phyloP scores from a whole-genome alignment of 2,888 invertebrate genomes.

The Agonum fuliginosum region DNA sequence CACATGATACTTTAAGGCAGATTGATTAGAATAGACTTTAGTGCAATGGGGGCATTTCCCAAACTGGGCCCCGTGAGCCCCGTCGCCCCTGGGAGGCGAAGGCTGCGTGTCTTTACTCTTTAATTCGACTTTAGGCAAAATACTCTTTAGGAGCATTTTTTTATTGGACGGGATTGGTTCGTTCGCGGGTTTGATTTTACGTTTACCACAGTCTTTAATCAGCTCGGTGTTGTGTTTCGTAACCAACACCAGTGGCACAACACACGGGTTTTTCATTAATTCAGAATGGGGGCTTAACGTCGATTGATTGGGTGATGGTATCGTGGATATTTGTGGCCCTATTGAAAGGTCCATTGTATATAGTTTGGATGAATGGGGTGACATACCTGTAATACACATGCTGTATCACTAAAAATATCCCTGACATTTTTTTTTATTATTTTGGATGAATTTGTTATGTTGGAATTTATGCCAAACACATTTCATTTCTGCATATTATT shows the following conservation, averaged over 20 bases:
- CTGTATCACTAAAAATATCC: constrained; percentile 57
- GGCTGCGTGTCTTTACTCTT: constrained; percentile 65
- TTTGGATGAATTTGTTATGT: constrained; percentile 37
- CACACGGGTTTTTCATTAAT: constrained; percentile 43
- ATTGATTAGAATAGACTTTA: constrained; percentile 82
- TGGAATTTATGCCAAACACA: constrained; percentile 60
- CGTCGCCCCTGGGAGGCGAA: constrained; percentile 12
- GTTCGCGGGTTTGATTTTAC: constrained; percentile 36
- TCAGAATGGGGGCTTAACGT: constrained; percentile 46
- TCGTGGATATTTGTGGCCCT: constrained; percentile 57
- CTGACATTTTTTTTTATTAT: constrained; percentile 43
- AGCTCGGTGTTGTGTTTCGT: constrained; percentile 37
- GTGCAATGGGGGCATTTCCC: constrained; percentile 83
- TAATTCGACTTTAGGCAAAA: constrained; percentile 57
- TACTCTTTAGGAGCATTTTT: constrained; percentile 56
- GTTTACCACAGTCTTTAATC: constrained; percentile 33
- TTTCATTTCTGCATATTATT: constrained; percentile 60
- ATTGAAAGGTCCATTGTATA: constrained; percentile 57
- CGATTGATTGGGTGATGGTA: constrained; percentile 54
- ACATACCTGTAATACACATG: constrained; percentile 59
- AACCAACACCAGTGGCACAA: constrained; percentile 38
- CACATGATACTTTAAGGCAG: constrained; percentile 81
- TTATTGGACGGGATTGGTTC: constrained; percentile 52
- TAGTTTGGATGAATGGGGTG: constrained; percentile 59
- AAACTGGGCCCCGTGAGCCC: constrained; percentile 72